Evolutionary conservation across 2,888 invertebrate species (phyloP).

Genomic region (Eupithecia dodoneata): DNA sequence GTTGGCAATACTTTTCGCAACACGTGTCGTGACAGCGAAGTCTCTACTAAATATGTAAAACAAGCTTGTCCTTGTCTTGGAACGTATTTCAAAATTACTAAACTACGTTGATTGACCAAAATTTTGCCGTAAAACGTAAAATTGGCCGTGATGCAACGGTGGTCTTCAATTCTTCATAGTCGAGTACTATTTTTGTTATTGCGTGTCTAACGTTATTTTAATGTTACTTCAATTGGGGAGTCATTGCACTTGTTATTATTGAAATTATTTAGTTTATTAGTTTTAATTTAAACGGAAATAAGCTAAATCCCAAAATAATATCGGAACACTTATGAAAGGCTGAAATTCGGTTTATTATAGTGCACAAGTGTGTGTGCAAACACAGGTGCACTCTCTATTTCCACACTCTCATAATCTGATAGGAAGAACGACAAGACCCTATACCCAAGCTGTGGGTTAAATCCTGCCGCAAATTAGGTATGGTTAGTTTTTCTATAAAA

Average conservation of each 20-base stretch:
- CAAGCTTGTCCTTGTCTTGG: constrained; percentile 35
- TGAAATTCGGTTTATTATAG: background rate
- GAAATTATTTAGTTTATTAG: background rate
- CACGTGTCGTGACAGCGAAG: constrained; percentile 37
- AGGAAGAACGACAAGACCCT: background rate
- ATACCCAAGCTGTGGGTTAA: background rate
- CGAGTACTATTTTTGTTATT: background rate
- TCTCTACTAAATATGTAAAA: constrained; percentile 39
- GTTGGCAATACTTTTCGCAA: constrained; percentile 26
- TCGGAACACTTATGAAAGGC: background rate
- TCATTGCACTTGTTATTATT: background rate
- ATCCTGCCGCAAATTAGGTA: background rate
- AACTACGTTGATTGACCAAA: constrained; percentile 34
- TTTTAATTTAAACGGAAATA: background rate
- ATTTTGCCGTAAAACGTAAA: constrained; percentile 16
- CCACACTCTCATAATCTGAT: background rate
- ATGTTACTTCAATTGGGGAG: background rate
- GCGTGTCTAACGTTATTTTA: background rate
- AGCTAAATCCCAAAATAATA: background rate
- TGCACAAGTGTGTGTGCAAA: background rate
- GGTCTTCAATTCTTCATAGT: background rate
- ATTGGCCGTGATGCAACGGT: constrained; percentile 11
- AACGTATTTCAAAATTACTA: constrained; percentile 35
- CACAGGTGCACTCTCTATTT: background rate
- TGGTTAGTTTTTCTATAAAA: background rate